Evolutionary conservation across 2,797 vertebrate genomes (phyloP).

Genomic region (Eupleurogrammus muticus): DNA sequence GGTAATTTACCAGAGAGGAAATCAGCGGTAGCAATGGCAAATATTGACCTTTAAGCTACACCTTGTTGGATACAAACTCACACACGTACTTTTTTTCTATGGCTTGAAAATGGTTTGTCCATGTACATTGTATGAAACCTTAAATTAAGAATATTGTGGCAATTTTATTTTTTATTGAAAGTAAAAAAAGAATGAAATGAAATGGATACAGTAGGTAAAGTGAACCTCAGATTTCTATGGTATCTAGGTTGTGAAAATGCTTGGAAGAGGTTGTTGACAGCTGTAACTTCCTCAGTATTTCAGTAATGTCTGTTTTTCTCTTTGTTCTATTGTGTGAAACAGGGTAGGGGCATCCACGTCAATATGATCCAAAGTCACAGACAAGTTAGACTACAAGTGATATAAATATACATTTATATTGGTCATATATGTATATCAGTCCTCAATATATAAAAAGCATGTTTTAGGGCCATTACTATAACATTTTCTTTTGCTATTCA

Average conservation of each 20-base stretch:
- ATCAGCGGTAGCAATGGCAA: not conserved
- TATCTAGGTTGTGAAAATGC: not conserved
- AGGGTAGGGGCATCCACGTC: conserved; percentile 24
- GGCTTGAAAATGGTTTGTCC: not conserved
- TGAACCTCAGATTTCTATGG: not conserved
- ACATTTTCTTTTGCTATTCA: not conserved
- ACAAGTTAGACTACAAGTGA: not conserved
- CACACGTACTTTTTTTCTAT: not conserved
- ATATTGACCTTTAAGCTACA: conserved; percentile 41
- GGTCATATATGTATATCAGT: not conserved
- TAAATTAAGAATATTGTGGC: not conserved
- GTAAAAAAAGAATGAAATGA: not conserved
- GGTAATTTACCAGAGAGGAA: conserved; percentile 33
- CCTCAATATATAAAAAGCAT: not conserved
- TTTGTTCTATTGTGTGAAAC: conserved; percentile 66
- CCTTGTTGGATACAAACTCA: conserved; percentile 1
- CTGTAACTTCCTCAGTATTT: conserved; percentile 35
- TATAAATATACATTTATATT: not conserved
- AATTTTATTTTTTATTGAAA: no score
- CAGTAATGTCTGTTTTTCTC: conserved; percentile 22
- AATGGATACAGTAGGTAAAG: not conserved
- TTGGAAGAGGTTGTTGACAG: conserved; percentile 5
- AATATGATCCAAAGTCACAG: conserved; percentile 1
- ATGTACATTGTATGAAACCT: not conserved
- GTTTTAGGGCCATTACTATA: not conserved